Conservation (phyloP, 2,113 vertebrate species). For the Embiotoca jacksoni region DNA sequence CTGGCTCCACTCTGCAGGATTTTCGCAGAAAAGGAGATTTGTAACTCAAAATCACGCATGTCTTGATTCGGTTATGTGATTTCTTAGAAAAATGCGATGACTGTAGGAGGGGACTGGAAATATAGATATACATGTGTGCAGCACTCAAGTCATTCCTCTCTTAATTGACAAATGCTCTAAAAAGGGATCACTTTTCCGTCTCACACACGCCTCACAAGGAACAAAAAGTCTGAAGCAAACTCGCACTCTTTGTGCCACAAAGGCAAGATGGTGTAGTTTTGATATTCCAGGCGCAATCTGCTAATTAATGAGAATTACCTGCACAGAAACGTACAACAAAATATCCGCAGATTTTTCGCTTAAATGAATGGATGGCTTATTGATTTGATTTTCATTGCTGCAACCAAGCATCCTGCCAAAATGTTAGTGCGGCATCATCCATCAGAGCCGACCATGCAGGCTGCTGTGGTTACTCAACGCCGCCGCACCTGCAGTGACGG, state of each 20-base stretch:
- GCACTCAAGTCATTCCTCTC: no score
- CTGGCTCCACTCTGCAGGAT: no score
- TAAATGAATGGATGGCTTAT: background rate
- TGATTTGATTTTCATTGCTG: background rate
- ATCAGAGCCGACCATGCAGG: constrained; percentile 22
- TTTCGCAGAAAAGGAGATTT: no score
- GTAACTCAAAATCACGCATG: no score
- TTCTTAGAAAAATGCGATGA: no score
- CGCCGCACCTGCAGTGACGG: constrained; percentile 75
- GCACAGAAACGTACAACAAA: no score
- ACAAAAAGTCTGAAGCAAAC: background rate
- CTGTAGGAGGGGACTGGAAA: no score
- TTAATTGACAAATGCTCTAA: background rate
- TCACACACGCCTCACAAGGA: background rate
- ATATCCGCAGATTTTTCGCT: no score
- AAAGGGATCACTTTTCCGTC: background rate
- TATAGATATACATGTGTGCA: no score
- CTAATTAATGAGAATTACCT: background rate
- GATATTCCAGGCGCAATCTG: background rate
- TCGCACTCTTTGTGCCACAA: background rate
- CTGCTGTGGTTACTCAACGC: constrained; percentile 41
- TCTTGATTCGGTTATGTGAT: no score
- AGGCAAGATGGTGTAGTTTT: background rate
- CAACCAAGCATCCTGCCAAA: constrained; percentile 10
- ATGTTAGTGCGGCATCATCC: constrained; percentile 6